Evolutionary conservation across 2,888 invertebrate species (phyloP).

Genomic region (Drosophila hawaiiensis): DNA sequence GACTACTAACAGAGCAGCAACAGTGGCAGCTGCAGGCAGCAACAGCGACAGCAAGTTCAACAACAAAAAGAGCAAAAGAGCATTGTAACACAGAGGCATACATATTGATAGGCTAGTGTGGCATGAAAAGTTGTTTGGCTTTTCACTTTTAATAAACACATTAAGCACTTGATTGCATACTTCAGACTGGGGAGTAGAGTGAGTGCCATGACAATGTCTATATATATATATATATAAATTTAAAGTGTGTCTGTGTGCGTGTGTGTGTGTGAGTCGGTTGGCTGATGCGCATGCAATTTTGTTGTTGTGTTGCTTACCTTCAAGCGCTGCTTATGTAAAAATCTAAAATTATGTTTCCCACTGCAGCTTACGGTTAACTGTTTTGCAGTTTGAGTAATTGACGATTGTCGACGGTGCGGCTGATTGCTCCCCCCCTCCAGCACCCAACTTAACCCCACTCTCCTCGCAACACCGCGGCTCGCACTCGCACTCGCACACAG

Average conservation of each 20-base stretch:
- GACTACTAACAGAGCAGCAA: slow-evolving; percentile 42
- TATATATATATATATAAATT: neutral
- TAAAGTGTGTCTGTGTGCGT: neutral
- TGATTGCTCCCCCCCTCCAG: slow-evolving; percentile 17
- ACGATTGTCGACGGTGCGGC: slow-evolving; percentile 35
- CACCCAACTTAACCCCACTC: neutral
- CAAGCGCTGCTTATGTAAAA: slow-evolving; percentile 41
- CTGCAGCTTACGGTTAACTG: slow-evolving; percentile 34
- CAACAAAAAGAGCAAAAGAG: neutral
- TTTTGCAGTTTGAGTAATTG: slow-evolving; percentile 49
- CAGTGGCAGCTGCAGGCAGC: slow-evolving; percentile 20
- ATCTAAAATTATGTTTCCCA: slow-evolving; percentile 23
- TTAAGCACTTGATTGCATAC: slow-evolving; percentile 71
- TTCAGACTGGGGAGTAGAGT: slow-evolving; percentile 32
- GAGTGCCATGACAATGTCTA: slow-evolving; percentile 14
- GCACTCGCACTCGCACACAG: neutral
- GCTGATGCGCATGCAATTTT: slow-evolving; percentile 42
- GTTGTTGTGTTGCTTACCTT: slow-evolving; percentile 13
- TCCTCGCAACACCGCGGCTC: neutral
- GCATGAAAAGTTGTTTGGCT: slow-evolving; percentile 61
- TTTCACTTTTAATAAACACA: slow-evolving; percentile 76
- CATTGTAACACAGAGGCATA: slow-evolving; percentile 1
- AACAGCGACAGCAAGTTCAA: slow-evolving; percentile 12
- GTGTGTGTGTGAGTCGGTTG: slow-evolving; percentile 6
- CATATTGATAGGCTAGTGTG: slow-evolving; percentile 39